Evolutionary conservation across 2,113 vertebrate genomes (phyloP), one percentile per base, ranked within the genome.

Genomic region (Platichthys stellatus): DNA sequence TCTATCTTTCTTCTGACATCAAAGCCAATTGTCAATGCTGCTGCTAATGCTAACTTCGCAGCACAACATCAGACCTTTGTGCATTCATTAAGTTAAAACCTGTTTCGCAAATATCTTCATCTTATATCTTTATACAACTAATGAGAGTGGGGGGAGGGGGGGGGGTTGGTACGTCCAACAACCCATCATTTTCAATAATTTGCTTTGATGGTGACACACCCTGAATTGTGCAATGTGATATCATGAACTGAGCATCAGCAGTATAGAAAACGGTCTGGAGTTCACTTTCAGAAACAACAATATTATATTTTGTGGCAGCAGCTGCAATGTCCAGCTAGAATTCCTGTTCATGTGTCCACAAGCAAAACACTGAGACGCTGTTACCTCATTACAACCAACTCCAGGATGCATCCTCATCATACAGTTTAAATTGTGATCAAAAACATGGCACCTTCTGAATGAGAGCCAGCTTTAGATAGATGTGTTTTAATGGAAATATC

Each of bases 21-120:
- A 86, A 86, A 86, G 70, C 47, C 28, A 56, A 62, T 56, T 64
- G 28, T 81, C 56, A 70, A 61, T 77, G 63, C 63, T 59, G 31
- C 2, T 58, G 59, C 24, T 66, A 60, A 78, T 64, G 35, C 13
- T 9, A 6, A 14, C 82, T 74, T 35, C 47, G 35, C 0, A 45
- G n/a, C 23, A 72, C 53, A 78, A 78, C 81, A 49, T 80, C 57
- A 31, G 38, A 74, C 2, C 12, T 67, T 53, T 54, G 11, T 69
- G 49, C 59, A 74, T 60, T 61, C 62, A 49, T 81, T 18, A 79
- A 60, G 38, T 21, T 28, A 60, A 74, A 76, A 53, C 13, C 2
- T 63, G 58, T 7, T 14, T 47, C 12, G 6, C 6, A 14, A 59
- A 59, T 13, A 26, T 14, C 3, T 31, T 31, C 13, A 59, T 28